Evolutionary conservation across 2,888 invertebrate species (phyloP).

Genomic region (Himalopsyche kuldschensis): DNA sequence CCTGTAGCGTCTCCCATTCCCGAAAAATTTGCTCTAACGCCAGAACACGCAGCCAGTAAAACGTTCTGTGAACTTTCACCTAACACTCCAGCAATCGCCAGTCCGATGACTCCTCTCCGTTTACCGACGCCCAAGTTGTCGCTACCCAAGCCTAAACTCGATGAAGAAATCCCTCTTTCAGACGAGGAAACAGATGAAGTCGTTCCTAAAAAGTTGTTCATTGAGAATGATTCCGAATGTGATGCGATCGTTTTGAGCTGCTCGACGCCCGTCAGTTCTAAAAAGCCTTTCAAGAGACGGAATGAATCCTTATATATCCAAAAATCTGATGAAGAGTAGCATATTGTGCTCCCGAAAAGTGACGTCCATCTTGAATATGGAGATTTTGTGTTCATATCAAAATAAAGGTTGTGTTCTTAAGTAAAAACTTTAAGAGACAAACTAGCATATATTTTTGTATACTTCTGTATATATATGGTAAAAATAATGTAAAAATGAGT

Average conservation of each 20-base stretch:
- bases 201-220: not conserved
- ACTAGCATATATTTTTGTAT: too few relatives aligned
- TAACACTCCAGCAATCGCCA: slow-evolving; percentile 4
- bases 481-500: too few relatives aligned
- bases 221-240: not conserved
- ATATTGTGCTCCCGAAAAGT: slow-evolving; percentile 24
- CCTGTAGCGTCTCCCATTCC: not conserved
- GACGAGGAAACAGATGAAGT: not conserved
- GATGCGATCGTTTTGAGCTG: not conserved
- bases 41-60: slow-evolving; percentile 12
- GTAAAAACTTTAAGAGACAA: too few relatives aligned
- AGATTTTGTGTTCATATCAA: too few relatives aligned
- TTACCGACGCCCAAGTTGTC: slow-evolving; percentile 38
- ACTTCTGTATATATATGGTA: too few relatives aligned
- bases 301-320: slow-evolving; percentile 48
- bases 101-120: slow-evolving; percentile 27
- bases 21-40: not conserved
- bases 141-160: slow-evolving; percentile 10
- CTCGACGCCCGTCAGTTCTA: slow-evolving; percentile 32
- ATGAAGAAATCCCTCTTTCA: not conserved
- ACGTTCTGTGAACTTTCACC: slow-evolving; percentile 15
- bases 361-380: not conserved
- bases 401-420: too few relatives aligned
- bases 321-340: slow-evolving; percentile 33
- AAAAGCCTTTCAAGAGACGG: slow-evolving; percentile 51